A percentile compares a stretch with the other conserved stretches of the same genome.
Conservation (phyloP, 2,888 invertebrate species). For the Hirtodrosophila alboralis region DNA sequence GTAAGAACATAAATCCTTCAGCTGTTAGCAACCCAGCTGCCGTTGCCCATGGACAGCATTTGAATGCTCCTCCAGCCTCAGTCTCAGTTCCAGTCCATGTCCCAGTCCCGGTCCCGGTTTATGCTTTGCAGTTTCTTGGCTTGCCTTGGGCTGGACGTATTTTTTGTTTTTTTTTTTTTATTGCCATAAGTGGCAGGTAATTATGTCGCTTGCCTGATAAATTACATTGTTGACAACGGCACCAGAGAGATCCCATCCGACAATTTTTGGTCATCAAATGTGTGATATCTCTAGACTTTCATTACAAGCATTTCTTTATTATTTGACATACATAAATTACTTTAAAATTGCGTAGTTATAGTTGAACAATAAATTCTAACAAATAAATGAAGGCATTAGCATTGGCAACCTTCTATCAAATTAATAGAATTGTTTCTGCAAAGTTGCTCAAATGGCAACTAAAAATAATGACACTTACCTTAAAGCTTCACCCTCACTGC, state of each 20-base stretch:
- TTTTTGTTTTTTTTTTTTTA: slow-evolving; percentile 77
- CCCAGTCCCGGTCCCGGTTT: slow-evolving; percentile 23
- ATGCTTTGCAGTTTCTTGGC: slow-evolving; percentile 18
- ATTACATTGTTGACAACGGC: slow-evolving; percentile 81
- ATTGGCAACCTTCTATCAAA: too few species aligned
- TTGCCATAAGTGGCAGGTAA: slow-evolving; percentile 83
- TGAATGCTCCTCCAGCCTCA: slow-evolving; percentile 58
- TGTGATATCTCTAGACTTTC: slow-evolving; percentile 24
- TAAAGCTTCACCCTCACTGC: slow-evolving; percentile 14
- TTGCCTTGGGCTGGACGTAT: slow-evolving; percentile 35
- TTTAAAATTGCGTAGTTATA: too few species aligned
- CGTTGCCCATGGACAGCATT: slow-evolving; percentile 55
- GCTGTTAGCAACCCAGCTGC: slow-evolving; percentile 60
- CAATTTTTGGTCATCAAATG: slow-evolving; percentile 50
- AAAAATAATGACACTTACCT: slow-evolving; percentile 20
- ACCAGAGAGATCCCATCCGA: slow-evolving; percentile 34
- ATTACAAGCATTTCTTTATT: slow-evolving; percentile 1
- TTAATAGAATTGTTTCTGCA: too few species aligned
- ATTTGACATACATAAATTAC: too few species aligned
- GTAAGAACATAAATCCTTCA: slow-evolving; percentile 79
- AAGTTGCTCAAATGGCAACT: slow-evolving; percentile 4
- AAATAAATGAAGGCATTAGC: too few species aligned
- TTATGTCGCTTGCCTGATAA: slow-evolving; percentile 82
- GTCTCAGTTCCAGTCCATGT: not conserved
- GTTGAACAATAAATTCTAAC: too few species aligned